Base-by-base conservation (phyloP, 2,113 vertebrate genomes). In the Coregonus clupeaformis region DNA sequence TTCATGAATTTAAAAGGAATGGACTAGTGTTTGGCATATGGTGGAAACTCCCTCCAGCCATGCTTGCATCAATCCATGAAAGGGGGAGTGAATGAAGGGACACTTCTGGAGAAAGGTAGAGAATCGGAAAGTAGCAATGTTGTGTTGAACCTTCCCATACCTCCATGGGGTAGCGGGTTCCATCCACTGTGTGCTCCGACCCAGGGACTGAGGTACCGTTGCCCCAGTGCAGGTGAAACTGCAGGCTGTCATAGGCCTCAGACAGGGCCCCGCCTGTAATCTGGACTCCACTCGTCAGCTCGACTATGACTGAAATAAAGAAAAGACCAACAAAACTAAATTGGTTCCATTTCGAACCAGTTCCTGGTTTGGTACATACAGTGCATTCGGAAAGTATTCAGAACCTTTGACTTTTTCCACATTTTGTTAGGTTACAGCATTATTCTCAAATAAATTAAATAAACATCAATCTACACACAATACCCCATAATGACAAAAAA, bases 221-320 rank as follows among this genome's bases (percentile, higher is more conserved):
- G 0, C 91, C 91, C 92, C 92, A 94, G 75, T 93, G 92, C 36
- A 93, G 24, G 76, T 93, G 91, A 3, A 92, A 88, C 85, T 92
- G 83, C 4, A 89, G 82, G 79, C 69, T 82, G 16, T 87, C 69
- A 0, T 90, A 93, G 3, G 1, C 0, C 0, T 60, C 68, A 0
- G 80, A 1, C 36, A 93, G 82, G 1, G 18, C 80, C 1, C 82
- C 87, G 6, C 87, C 91, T 0, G 74, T 73, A 5, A 93, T 3
- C 4, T 12, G 0, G 0, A 87, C 12, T 0, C 87, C 83, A 0
- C n/a, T 14, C 0, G 0, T 1, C 0, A 91, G 1, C 0, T 0
- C 0, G 4, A 90, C 82, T 77, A 80, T 73, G 7, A 90, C 90
- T 91, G 65, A 25, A 30, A 49, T 18, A 49, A 7, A 14, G 65